Evolutionary conservation across 2,797 vertebrate species (phyloP).

Genomic region (Chanos chanos): DNA sequence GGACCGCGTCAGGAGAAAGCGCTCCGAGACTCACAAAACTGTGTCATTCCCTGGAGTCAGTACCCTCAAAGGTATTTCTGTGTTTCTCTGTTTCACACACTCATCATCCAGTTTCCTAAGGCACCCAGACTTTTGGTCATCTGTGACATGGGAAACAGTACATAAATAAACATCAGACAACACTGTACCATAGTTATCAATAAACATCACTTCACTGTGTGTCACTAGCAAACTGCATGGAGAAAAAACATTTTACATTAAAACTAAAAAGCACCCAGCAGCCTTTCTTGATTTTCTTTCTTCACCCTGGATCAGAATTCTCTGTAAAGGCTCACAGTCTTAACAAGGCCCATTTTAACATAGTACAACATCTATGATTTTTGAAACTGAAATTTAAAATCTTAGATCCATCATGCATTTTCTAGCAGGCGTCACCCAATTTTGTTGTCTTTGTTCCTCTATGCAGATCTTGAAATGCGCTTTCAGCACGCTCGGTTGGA

Average conservation of each 20-base stretch:
- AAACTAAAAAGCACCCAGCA: no score
- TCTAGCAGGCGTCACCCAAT: not conserved
- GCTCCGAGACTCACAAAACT: constrained; percentile 32
- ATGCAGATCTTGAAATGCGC: constrained; percentile 62
- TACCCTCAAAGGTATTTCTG: constrained; percentile 67
- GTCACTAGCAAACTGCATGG: no score
- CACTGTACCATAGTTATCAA: no score
- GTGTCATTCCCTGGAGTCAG: constrained; percentile 50
- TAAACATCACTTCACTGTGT: not conserved
- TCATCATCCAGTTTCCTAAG: not conserved
- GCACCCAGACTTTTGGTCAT: not conserved
- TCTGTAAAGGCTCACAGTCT: not conserved
- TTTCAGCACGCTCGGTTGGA: constrained; percentile 40
- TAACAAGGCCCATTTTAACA: not conserved
- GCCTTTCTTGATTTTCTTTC: no score
- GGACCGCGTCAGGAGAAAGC: constrained; percentile 56
- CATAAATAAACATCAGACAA: no score
- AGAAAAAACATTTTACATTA: no score
- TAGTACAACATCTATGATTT: not conserved
- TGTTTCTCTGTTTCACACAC: not conserved
- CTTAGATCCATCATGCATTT: no score
- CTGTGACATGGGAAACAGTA: no score
- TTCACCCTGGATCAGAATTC: not conserved
- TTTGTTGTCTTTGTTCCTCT: not conserved
- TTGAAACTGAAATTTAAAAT: no score